Conservation (phyloP, 35 echinoderm and acorn worm species). For the Heliocidaris tuberculata region DNA sequence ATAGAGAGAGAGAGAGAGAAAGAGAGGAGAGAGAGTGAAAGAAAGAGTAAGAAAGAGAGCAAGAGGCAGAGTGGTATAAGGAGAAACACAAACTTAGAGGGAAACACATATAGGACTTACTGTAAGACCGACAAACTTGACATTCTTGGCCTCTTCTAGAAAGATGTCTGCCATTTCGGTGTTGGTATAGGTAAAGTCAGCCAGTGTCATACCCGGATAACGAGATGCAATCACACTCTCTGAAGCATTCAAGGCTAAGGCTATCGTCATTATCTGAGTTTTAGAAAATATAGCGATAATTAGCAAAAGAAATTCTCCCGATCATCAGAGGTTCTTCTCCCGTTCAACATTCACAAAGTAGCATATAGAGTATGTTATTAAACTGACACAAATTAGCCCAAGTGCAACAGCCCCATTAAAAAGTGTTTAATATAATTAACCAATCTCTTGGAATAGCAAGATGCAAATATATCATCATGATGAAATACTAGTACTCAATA, state of each 20-base stretch:
- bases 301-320: too few species aligned
- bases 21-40: background rate
- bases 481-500: too few species aligned
- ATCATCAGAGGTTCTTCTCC: too few species aligned
- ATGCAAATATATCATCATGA: too few species aligned
- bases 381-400: too few species aligned
- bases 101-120: background rate
- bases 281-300: background rate
- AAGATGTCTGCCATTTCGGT: conserved; percentile 53
- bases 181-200: conserved; percentile 65
- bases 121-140: conserved; percentile 63
- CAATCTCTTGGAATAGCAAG: too few species aligned
- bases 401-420: too few species aligned
- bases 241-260: conserved; percentile 69
- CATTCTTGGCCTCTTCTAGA: conserved; percentile 9
- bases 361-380: too few species aligned
- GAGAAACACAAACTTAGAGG: background rate
- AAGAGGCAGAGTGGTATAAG: background rate
- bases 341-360: too few species aligned
- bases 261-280: conserved; percentile 59
- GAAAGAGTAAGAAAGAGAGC: background rate
- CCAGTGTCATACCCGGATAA: conserved; percentile 44
- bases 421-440: too few species aligned
- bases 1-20: background rate
- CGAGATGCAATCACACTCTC: conserved; percentile 29